These are phyloP conservation scores for Caradrina clavipalpis DNA, from an alignment of 2,888 invertebrate species.

Conservation along the genomic window DNA sequence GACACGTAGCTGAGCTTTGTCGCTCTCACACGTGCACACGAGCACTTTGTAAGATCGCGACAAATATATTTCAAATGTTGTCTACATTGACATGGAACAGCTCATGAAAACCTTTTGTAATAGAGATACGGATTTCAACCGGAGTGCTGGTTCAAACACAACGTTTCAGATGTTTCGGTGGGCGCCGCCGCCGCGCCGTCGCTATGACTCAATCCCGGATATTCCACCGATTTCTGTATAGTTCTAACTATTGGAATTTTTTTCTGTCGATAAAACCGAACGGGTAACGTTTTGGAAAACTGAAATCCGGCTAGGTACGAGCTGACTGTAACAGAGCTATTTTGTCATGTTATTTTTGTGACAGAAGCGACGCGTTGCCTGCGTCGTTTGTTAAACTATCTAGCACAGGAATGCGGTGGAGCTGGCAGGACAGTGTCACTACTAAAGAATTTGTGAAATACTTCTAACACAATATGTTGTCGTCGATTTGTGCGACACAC, in stretches of 20 bases:
- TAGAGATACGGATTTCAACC: conserved; percentile 20
- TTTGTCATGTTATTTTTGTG: conserved; percentile 41
- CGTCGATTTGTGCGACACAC: not conserved
- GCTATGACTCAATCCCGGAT: conserved; percentile 20
- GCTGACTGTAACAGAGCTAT: conserved; percentile 38
- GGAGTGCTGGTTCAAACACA: conserved; percentile 19
- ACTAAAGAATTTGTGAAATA: conserved; percentile 18
- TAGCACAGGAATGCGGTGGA: conserved; percentile 7
- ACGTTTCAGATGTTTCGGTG: conserved; percentile 15
- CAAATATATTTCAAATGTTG: conserved; percentile 2
- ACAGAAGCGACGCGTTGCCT: conserved; percentile 13
- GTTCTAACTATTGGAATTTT: conserved; percentile 28
- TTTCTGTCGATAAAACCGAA: conserved; percentile 37
- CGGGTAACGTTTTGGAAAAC: conserved; percentile 30
- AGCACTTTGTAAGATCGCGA: not conserved
- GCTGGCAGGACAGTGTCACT: not conserved
- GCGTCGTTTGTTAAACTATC: conserved; percentile 9
- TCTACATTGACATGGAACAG: not conserved
- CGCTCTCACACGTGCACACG: not conserved
- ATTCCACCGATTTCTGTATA: conserved; percentile 22
- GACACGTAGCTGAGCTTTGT: not conserved
- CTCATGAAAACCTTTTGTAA: conserved; percentile 7
- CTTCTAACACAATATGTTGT: not conserved
- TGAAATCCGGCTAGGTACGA: conserved; percentile 29
- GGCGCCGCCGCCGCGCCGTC: not conserved